Percentiles rank a stretch among this genome's conserved stretches.
phyloP scores from a whole-genome alignment of 2,113 vertebrate species.

The Hylia prasina region DNA sequence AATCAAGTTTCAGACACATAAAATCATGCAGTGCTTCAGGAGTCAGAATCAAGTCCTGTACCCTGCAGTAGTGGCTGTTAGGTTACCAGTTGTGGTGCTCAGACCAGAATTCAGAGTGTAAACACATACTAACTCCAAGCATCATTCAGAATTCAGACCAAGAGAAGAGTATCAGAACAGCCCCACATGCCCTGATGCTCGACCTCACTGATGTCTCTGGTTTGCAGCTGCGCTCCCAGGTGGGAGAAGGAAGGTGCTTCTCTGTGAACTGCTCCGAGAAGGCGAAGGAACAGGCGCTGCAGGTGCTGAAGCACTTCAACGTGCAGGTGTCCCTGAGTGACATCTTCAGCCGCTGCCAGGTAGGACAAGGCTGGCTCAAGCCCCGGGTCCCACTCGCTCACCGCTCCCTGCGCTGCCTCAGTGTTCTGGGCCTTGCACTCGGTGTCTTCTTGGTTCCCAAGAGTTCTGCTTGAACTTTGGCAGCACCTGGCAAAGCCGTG shows the following conservation, averaged over 20 bases:
- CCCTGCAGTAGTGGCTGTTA: neutral
- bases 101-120: neutral
- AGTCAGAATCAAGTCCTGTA: neutral
- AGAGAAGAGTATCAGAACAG: neutral
- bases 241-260: conserved; percentile 83
- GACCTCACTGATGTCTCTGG: neutral
- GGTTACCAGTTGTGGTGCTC: neutral
- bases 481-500: neutral
- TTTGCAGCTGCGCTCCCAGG: conserved; percentile 82
- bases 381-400: accelerated
- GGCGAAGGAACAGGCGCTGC: conserved; percentile 79
- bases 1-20: neutral
- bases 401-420: neutral
- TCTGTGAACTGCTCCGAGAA: conserved; percentile 82
- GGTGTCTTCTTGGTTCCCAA: neutral
- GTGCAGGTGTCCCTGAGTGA: conserved; percentile 69
- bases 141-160: neutral
- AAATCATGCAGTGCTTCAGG: neutral
- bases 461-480: neutral
- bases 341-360: conserved; percentile 90
- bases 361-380: conserved; percentile 24
- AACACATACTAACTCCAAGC: neutral
- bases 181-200: accelerated
- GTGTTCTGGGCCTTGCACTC: neutral
- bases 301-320: conserved; percentile 82